Conservation (phyloP, 2,888 invertebrate species). For the Pterostichus niger region DNA sequence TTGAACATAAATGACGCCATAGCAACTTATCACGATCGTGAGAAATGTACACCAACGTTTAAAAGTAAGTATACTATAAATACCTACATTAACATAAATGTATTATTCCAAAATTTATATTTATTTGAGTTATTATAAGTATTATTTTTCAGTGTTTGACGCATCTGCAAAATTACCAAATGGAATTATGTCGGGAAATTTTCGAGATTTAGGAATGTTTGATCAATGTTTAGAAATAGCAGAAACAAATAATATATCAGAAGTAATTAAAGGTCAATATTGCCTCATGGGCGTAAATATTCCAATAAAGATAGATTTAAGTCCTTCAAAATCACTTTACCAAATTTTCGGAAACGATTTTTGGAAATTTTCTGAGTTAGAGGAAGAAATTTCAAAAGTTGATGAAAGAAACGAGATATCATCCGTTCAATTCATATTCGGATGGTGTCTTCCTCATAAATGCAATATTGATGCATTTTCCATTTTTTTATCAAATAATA, state of each 20-base stretch:
- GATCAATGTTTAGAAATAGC: conserved; percentile 76
- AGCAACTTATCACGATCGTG: neutral
- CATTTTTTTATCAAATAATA: neutral
- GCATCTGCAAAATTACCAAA: conserved; percentile 77
- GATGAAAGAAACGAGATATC: too few species aligned
- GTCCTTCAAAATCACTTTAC: neutral
- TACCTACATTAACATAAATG: too few species aligned
- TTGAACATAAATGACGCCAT: neutral
- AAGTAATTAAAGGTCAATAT: conserved; percentile 67
- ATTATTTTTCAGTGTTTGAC: conserved; percentile 75
- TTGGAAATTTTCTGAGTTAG: neutral
- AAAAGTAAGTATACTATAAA: conserved; percentile 2
- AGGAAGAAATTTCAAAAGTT: too few species aligned
- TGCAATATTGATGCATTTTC: conserved; percentile 53
- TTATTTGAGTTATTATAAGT: neutral
- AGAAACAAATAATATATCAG: conserved; percentile 22
- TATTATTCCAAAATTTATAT: too few species aligned
- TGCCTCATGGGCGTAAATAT: conserved; percentile 59
- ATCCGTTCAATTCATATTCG: neutral
- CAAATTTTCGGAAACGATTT: neutral
- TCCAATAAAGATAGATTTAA: neutral
- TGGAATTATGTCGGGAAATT: conserved; percentile 76
- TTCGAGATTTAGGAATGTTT: conserved; percentile 76
- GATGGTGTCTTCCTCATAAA: conserved; percentile 63
- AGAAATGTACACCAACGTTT: neutral